Base-by-base conservation (phyloP, 2,888 invertebrate species). In the Imbricaverruca yamaguchii region DNA sequence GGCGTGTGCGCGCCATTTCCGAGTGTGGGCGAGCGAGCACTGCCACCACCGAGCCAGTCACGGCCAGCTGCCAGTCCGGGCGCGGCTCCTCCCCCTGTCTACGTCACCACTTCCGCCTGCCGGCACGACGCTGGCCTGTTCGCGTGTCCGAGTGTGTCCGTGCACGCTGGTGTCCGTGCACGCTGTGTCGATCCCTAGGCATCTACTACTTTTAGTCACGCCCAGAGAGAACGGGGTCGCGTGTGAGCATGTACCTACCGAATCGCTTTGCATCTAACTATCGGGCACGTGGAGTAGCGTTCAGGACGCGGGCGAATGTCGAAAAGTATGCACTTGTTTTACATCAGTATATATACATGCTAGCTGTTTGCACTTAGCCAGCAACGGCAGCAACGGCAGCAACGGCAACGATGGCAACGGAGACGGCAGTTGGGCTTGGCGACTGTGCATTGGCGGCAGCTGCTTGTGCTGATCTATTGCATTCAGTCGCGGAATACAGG, bases 201-300 rank as follows among this genome's bases (percentile, higher is more conserved):
- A 74, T 74, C 74, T 74, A 74, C 53, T 74, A 21, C 74, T 53
- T 65, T 65, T 23, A n/a, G 65, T 65, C 65, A 65, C 65, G 23
- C 65, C 23, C 23, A 65, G 18, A 65, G 65, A 65, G 65, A 65
- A 23, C n/a, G 65, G 23, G 65, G 11, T 65, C n/a, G 18, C 65
- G 18, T 65, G 65, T 65, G 18, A 8, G 39, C 8, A 74, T 53
- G 21, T 55, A 53, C 39, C 13, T 53, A 53, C 74, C 6, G 74
- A 15, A 39, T 21, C 74, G 55, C 69, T 39, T 18, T 18, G 39
- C 39, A 8, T 69, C 15, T 39, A 39, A 39, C 39, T 69, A 69
- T 7, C 69, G 23, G 23, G 23, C 65, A 21, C 55, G 18, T 65
- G 23, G 18, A 9, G 65, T 65, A 23, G 65, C 9, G 65, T 65